Evolutionary conservation across 2,113 vertebrate genomes (phyloP).

Genomic region (Heterochromis multidens): DNA sequence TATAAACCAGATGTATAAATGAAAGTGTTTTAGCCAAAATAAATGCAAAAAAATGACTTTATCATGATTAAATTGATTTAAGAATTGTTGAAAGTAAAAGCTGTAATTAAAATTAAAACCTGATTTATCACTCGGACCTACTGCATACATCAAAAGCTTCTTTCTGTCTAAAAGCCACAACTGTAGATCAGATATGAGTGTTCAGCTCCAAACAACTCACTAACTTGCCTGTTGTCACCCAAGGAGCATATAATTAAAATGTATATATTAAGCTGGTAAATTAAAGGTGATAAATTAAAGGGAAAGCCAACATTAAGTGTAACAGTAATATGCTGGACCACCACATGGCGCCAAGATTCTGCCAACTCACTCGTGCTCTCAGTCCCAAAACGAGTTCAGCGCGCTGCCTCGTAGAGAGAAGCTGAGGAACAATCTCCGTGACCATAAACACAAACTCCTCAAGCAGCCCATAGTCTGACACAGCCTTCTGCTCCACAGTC

Average conservation of each 20-base stretch:
- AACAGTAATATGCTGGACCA: background rate
- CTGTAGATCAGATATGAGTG: background rate
- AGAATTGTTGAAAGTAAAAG: background rate
- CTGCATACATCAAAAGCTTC: background rate
- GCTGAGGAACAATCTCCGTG: slow-evolving; percentile 72
- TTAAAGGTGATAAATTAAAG: background rate
- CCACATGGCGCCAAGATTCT: background rate
- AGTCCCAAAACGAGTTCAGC: slow-evolving; percentile 79
- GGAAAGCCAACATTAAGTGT: background rate
- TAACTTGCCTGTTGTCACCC: background rate
- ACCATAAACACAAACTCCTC: slow-evolving; percentile 77
- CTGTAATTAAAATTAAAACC: background rate
- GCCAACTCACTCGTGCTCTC: slow-evolving; percentile 74
- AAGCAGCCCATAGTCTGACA: slow-evolving; percentile 75
- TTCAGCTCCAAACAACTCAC: background rate
- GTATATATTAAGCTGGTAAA: background rate
- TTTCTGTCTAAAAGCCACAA: background rate
- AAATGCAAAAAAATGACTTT: too few species aligned
- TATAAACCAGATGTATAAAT: too few species aligned
- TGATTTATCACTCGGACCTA: background rate
- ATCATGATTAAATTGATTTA: too few species aligned
- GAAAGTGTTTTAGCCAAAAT: too few species aligned
- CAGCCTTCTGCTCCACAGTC: slow-evolving; percentile 62
- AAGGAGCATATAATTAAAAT: background rate
- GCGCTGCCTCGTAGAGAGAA: slow-evolving; percentile 76